Conservation (phyloP, 2,888 invertebrate genomes). For the Lordiphosa andalusiaca region DNA sequence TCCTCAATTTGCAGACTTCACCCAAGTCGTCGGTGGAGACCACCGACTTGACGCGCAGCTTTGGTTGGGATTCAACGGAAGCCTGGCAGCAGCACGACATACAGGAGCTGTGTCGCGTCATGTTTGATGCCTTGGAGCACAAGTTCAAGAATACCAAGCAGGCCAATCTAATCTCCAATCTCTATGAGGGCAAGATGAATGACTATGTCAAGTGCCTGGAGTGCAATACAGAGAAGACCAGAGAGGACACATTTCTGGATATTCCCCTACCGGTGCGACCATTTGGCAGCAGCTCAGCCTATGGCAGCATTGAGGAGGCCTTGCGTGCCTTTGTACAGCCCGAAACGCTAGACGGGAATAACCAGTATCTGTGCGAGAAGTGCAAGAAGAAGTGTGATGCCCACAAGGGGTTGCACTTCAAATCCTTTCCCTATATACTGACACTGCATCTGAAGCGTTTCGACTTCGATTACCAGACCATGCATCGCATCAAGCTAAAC, state of each 20-base stretch:
- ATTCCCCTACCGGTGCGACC: conserved; percentile 92
- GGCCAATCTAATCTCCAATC: conserved; percentile 89
- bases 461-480: conserved; percentile 92
- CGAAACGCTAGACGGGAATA: conserved; percentile 90
- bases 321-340: conserved; percentile 90
- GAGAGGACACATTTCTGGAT: conserved; percentile 91
- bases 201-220: conserved; percentile 94
- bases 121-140: conserved; percentile 93
- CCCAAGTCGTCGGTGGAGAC: conserved; percentile 90
- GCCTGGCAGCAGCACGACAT: conserved; percentile 97
- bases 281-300: conserved; percentile 88
- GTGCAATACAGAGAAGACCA: conserved; percentile 90
- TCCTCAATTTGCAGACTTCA: conserved; percentile 92
- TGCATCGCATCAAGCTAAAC: conserved; percentile 92
- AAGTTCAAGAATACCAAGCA: conserved; percentile 91
- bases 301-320: conserved; percentile 91
- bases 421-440: conserved; percentile 91
- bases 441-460: conserved; percentile 93
- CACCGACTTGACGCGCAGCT: conserved; percentile 91
- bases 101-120: conserved; percentile 92
- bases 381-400: conserved; percentile 93
- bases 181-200: conserved; percentile 89
- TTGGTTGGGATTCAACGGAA: conserved; percentile 94
- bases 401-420: conserved; percentile 93
- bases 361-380: conserved; percentile 93